Evolutionary conservation across 2,797 vertebrate species (phyloP), one percentile per base, ranked within the genome.

Genomic region (Synaphobranchus kaupii): DNA sequence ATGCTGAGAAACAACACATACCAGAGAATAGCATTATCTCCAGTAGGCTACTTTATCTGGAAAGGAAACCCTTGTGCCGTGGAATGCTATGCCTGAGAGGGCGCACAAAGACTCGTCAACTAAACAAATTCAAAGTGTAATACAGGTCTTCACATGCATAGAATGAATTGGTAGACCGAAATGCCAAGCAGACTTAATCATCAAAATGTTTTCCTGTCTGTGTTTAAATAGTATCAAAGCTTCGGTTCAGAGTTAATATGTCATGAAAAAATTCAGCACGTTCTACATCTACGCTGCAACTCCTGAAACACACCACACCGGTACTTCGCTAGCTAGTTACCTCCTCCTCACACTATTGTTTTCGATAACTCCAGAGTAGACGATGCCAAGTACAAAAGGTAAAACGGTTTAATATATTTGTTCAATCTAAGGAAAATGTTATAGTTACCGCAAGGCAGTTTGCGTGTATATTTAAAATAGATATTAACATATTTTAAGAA

Each of bases 341-440:
- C 91, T 90, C 82, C 91, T 90, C 82, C 92, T 83, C 31, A 83
- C 56, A 81, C 78, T 92, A 93, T 93, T 93, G 93, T 93, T 93
- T 95, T 94, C 93, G 91, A 94, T 94, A 92, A 88, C 90, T 86
- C 90, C 87, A 85, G 87, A 86, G 58, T n/a, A 88, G 92, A 44
- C 82, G 84, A 44, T 0, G 89, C 90, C 90, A 92, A 44, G 86
- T 34, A 58, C 17, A 34, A 17, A 56, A 34, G 82, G 82, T 28
- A 56, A 54, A n/a, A 20, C n/a, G 31, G 13, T 28, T 13, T 34
- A 31, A 83, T 17, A 58, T 12, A 83, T 56, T 83, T 58, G 25
- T 56, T 54, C 56, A 58, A 25, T 83, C 9, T 28, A 52, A 12
- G 10, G n/a, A 6, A 28, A 83, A 83, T 50, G 6, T 52, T 0